phyloP scores from a whole-genome alignment of 2,113 vertebrate genomes.

The Corythoichthys haematopterus region DNA sequence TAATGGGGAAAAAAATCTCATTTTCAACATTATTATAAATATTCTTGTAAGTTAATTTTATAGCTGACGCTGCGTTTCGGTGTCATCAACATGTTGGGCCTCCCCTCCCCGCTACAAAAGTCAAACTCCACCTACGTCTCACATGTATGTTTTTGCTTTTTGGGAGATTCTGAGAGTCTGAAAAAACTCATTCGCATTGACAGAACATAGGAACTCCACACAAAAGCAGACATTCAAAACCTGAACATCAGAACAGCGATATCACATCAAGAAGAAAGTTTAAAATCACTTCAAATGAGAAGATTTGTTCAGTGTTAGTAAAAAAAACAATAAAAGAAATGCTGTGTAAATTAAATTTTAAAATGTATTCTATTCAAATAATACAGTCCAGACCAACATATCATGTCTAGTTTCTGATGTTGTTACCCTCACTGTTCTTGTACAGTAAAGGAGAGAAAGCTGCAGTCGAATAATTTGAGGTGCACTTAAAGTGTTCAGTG shows the following conservation, averaged over 20 bases:
- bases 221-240: too few species aligned
- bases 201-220: too few species aligned
- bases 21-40: too few species aligned
- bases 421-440: conserved; percentile 5
- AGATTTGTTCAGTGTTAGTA: conserved; percentile 22
- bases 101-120: too few species aligned
- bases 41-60: too few species aligned
- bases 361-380: conserved; percentile 40
- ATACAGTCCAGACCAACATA: conserved; percentile 27
- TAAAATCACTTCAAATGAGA: neutral
- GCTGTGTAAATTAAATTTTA: conserved; percentile 29
- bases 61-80: too few species aligned
- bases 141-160: too few species aligned
- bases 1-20: too few species aligned
- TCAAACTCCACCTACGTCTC: too few species aligned
- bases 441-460: conserved; percentile 11
- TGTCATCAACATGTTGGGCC: too few species aligned
- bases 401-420: conserved; percentile 1
- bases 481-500: conserved; percentile 1
- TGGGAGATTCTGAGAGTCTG: too few species aligned
- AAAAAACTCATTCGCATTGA: too few species aligned
- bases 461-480: neutral
- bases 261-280: neutral
- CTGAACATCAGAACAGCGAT: neutral
- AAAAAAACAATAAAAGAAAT: conserved; percentile 11